A percentile compares a stretch with the other conserved stretches of the same genome.
Evolutionary conservation across 2,888 invertebrate genomes (phyloP).

Genomic region (Pristionchus fissidentatus): DNA sequence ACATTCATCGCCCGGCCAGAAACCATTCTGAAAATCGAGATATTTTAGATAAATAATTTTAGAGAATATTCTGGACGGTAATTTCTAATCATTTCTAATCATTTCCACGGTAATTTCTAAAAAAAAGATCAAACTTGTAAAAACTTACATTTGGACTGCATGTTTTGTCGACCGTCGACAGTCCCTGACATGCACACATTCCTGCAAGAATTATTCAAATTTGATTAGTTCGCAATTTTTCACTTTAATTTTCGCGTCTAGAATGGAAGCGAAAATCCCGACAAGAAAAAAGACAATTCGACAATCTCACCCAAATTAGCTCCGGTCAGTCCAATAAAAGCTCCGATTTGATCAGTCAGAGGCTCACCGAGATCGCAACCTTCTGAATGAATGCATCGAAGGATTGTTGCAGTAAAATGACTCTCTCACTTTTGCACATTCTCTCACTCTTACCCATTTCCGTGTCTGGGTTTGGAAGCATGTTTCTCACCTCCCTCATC

Average conservation of each 20-base stretch:
- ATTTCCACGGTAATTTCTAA: background rate
- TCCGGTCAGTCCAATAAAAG: slow-evolving; percentile 64
- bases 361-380: slow-evolving; percentile 60
- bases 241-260: too few species aligned
- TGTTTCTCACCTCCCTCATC: slow-evolving; percentile 52
- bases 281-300: too few species aligned
- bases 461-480: background rate
- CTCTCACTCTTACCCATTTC: too few species aligned
- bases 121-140: background rate
- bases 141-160: slow-evolving; percentile 26
- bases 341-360: slow-evolving; percentile 55
- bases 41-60: background rate
- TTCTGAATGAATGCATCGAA: background rate
- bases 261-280: too few species aligned
- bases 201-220: background rate
- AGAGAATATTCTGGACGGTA: too few species aligned
- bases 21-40: slow-evolving; percentile 56
- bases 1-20: slow-evolving; percentile 59
- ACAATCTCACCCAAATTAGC: slow-evolving; percentile 60
- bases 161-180: slow-evolving; percentile 48
- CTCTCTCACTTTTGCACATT: background rate
- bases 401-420: background rate
- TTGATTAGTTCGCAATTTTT: too few species aligned
- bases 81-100: too few species aligned
- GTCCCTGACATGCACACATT: slow-evolving; percentile 61